phyloP scores from a whole-genome alignment of 2,888 invertebrate species.

The Beris chalybata region DNA sequence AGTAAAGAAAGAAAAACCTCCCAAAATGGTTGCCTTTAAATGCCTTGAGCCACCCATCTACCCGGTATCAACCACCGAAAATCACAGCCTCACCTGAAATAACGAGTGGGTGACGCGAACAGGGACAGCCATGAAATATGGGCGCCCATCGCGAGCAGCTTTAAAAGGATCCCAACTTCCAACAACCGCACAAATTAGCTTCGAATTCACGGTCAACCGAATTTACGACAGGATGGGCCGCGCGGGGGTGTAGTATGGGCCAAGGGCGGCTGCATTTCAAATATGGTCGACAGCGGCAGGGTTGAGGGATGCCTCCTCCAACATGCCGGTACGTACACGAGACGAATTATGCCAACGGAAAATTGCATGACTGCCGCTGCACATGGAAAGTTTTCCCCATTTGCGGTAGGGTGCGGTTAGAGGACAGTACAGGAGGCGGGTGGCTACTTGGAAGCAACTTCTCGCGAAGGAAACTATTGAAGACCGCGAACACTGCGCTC shows the following conservation, averaged over 20 bases:
- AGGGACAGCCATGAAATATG: too few species aligned
- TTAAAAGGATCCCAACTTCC: not conserved
- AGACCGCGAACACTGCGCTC: not conserved
- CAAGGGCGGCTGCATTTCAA: conserved; percentile 31
- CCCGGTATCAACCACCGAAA: conserved; percentile 1
- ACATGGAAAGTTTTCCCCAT: not conserved
- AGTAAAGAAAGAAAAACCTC: too few species aligned
- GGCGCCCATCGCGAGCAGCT: too few species aligned
- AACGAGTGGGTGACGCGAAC: not conserved
- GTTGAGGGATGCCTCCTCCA: conserved; percentile 2
- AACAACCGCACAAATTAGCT: conserved; percentile 27
- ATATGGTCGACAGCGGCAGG: conserved; percentile 31
- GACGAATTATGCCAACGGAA: conserved; percentile 10
- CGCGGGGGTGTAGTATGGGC: conserved; percentile 19
- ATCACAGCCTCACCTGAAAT: conserved; percentile 7
- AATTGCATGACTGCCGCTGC: not conserved
- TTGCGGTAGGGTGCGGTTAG: not conserved
- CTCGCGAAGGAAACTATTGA: not conserved
- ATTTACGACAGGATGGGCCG: conserved; percentile 10
- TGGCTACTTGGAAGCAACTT: conserved; percentile 1
- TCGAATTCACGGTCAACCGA: conserved; percentile 37
- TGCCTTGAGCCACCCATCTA: too few species aligned
- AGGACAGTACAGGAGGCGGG: conserved; percentile 12
- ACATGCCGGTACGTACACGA: not conserved
- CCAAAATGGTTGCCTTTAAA: too few species aligned